A percentile compares a stretch with the other conserved stretches of the same genome.
Conservation (phyloP, 2,888 invertebrate species). For the Oligia strigilis region DNA sequence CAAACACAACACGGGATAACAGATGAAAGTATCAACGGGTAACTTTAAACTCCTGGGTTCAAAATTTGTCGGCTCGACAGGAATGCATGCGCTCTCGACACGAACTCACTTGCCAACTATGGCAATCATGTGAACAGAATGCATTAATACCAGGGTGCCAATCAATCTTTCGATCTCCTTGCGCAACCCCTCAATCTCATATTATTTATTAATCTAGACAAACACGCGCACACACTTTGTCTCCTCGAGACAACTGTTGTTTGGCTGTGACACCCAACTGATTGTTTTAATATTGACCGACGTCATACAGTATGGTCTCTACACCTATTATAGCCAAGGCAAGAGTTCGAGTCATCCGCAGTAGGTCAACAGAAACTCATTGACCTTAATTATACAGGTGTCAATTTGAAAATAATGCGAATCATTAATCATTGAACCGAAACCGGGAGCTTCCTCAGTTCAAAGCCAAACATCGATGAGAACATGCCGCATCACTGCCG, state of each 20-base stretch:
- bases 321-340: conserved; percentile 65
- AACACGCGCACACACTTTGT: conserved; percentile 70
- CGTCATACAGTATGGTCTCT: conserved; percentile 54
- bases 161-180: conserved; percentile 82
- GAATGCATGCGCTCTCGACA: conserved; percentile 74
- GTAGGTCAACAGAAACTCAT: conserved; percentile 51
- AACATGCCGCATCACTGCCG: conserved; percentile 72
- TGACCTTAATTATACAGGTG: conserved; percentile 59
- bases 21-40: conserved; percentile 19
- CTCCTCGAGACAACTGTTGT: conserved; percentile 70
- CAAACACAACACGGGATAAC: conserved; percentile 1
- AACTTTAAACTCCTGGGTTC: conserved; percentile 23
- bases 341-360: conserved; percentile 46
- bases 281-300: conserved; percentile 67
- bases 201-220: conserved; percentile 80
- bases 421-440: conserved; percentile 56
- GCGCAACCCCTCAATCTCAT: conserved; percentile 79
- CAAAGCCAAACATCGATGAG: conserved; percentile 69
- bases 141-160: conserved; percentile 79
- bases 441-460: conserved; percentile 66
- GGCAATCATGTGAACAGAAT: conserved; percentile 79
- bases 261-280: conserved; percentile 69
- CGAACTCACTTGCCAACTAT: conserved; percentile 76
- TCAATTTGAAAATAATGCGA: conserved; percentile 57
- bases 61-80: conserved; percentile 79